These are phyloP conservation scores for Limosa lapponica DNA, from an alignment of 2,797 vertebrate genomes.

Conservation along the genomic window DNA sequence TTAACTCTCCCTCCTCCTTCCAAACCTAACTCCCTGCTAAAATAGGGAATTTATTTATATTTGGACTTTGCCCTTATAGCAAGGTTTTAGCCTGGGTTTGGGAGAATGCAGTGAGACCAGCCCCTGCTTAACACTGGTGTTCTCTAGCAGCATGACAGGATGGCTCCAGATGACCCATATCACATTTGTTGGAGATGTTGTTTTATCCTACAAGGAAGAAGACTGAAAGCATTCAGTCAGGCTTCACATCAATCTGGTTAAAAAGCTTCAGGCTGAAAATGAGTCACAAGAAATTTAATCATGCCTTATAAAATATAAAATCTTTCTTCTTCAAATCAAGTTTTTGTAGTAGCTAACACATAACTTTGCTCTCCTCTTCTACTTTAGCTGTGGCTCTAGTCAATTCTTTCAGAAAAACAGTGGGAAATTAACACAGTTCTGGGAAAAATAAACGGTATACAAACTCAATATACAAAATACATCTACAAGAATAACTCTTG, in stretches of 20 bases:
- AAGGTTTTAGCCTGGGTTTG: background rate
- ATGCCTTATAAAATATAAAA: background rate
- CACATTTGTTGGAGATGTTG: background rate
- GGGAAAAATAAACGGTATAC: background rate
- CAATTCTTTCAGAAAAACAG: background rate
- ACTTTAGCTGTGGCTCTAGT: background rate
- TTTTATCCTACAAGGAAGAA: background rate
- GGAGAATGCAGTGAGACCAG: background rate
- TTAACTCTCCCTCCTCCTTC: background rate
- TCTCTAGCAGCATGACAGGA: background rate
- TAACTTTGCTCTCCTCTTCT: background rate
- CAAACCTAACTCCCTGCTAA: background rate
- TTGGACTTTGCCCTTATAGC: background rate
- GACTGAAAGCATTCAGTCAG: background rate
- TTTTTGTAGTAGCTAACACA: background rate
- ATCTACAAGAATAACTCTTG: background rate
- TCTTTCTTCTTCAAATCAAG: background rate
- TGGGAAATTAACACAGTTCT: background rate
- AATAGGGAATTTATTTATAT: background rate
- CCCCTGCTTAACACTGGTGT: background rate
- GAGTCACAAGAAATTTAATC: background rate
- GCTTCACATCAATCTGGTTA: background rate
- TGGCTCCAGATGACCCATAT: background rate
- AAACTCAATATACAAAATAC: background rate
- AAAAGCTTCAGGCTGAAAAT: constrained; percentile 30